Evolutionary conservation across 2,888 invertebrate species (phyloP).

Genomic region (Flexamia atlantica): DNA sequence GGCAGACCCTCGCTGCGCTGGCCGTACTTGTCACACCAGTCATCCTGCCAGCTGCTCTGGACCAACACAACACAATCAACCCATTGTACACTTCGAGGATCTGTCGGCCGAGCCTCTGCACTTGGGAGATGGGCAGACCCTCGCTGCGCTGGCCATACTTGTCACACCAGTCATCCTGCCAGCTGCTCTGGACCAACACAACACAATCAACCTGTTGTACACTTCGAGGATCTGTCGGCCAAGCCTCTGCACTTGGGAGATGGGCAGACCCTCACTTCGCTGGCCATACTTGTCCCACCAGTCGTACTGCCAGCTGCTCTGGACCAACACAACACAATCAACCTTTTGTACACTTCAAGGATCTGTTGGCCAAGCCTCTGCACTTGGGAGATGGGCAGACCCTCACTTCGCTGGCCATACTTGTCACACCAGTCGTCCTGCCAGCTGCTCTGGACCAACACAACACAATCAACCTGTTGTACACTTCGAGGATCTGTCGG

Average conservation of each 20-base stretch:
- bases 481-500: slow-evolving; percentile 92
- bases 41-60: slow-evolving; percentile 89
- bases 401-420: slow-evolving; percentile 83
- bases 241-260: slow-evolving; percentile 90
- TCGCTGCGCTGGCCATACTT: slow-evolving; percentile 85
- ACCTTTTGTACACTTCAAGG: too few species aligned
- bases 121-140: slow-evolving; percentile 87
- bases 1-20: slow-evolving; percentile 84
- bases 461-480: too few species aligned
- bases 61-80: too few species aligned
- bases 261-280: slow-evolving; percentile 83
- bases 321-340: too few species aligned
- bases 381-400: slow-evolving; percentile 87
- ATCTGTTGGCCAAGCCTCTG: slow-evolving; percentile 93
- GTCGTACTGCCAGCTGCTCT: slow-evolving; percentile 90
- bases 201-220: too few species aligned
- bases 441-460: slow-evolving; percentile 88
- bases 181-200: slow-evolving; percentile 87
- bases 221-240: slow-evolving; percentile 93
- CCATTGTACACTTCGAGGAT: slow-evolving; percentile 93
- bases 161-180: slow-evolving; percentile 88
- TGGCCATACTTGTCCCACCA: slow-evolving; percentile 87
- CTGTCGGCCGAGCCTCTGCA: slow-evolving; percentile 92
- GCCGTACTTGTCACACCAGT: slow-evolving; percentile 87
- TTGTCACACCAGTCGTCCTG: slow-evolving; percentile 88